Evolutionary conservation across 2,888 invertebrate genomes (phyloP), one percentile per base, ranked within the genome.

Genomic region (Eupithecia subfuscata): DNA sequence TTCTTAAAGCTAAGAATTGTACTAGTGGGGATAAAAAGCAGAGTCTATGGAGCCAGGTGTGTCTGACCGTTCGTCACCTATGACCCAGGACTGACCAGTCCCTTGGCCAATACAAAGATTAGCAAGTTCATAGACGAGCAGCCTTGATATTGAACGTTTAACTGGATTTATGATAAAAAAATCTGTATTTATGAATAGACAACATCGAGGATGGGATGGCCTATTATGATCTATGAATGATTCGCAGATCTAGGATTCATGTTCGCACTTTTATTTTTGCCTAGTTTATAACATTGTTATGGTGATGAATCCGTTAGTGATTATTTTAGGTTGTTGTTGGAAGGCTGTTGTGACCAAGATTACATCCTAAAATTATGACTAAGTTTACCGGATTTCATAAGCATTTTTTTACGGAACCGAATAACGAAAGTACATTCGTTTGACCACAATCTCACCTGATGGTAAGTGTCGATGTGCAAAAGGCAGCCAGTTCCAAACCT

Each of bases 31-130:
- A 82, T 78, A 77, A 80, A 84, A 84, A 84, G 77, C 80, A 78
- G 81, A 79, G 79, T 83, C 82, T 82, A 82, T 84, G 81, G 84
- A 89, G 89, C 90, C 92, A 90, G 92, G 88, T 87, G 83, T 81
- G 85, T 81, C 77, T 67, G 92, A 89, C 93, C 94, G 94, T 94
- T 94, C 86, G 89, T 93, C 91, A 94, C 94, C 94, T 93, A 85
- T 94, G 94, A 94, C 94, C 94, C 93, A 85, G 83, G 92, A 87
- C 86, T 90, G 92, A 92, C 93, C 91, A 90, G 89, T 83, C 84
- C 83, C 82, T 78, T 82, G 82, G 89, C 89, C 86, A 88, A 90
- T 88, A 85, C 85, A 82, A 83, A 81, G 84, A 89, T 90, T 89
- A 87, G 89, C 89, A 86, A 86, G 86, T 87, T 86, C 84, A 85